phyloP scores from a whole-genome alignment of 1,140 invertebrate species.

The Drosophila ambigua region DNA sequence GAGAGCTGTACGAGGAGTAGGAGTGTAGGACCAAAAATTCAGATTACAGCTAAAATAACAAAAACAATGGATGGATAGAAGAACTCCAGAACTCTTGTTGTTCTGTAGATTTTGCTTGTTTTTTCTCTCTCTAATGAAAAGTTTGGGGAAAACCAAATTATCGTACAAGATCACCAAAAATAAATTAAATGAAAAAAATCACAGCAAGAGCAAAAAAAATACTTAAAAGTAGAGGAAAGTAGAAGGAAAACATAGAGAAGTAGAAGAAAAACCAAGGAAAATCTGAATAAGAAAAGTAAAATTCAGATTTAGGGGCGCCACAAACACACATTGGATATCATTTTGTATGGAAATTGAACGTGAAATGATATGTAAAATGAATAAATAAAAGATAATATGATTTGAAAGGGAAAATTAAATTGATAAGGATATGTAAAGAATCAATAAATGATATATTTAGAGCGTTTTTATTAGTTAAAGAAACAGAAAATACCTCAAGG shows the following conservation, averaged over 20 bases:
- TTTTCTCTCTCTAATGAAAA: slow-evolving; percentile 65
- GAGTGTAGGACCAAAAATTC: slow-evolving; percentile 46
- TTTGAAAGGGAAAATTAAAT: too few species aligned
- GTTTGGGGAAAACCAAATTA: slow-evolving; percentile 69
- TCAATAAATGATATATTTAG: too few species aligned
- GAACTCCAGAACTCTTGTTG: slow-evolving; percentile 41
- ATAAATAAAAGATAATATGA: too few species aligned
- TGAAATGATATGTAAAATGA: too few species aligned
- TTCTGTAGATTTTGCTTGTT: slow-evolving; percentile 56
- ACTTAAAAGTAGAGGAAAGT: slow-evolving; percentile 4
- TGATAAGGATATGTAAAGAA: too few species aligned
- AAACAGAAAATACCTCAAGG: too few species aligned
- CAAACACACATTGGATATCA: neutral
- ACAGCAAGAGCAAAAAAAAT: slow-evolving; percentile 35
- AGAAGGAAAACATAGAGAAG: slow-evolving; percentile 1
- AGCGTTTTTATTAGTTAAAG: neutral
- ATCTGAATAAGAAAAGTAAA: neutral
- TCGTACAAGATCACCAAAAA: slow-evolving; percentile 45
- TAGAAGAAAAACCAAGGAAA: neutral
- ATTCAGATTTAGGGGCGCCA: slow-evolving; percentile 16
- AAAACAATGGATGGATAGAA: slow-evolving; percentile 38
- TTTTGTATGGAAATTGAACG: neutral
- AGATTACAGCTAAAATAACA: slow-evolving; percentile 73
- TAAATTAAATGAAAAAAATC: slow-evolving; percentile 23
- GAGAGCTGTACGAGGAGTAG: slow-evolving; percentile 6